These are phyloP conservation scores for Drosophila buzzatii DNA, from an alignment of 2,888 invertebrate species.

Conservation along the genomic window DNA sequence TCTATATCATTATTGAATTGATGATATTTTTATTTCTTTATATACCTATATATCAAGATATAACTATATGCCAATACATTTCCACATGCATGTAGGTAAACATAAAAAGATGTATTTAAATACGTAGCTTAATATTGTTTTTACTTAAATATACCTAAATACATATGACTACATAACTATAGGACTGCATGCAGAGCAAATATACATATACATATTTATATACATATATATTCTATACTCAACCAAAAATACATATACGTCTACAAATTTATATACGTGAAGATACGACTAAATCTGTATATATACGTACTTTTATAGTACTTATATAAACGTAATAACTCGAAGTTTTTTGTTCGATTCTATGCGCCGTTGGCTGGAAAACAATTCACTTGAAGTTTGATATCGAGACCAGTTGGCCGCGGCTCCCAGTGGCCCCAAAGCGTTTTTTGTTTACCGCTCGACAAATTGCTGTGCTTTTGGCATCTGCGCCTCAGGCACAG, in stretches of 20 bases:
- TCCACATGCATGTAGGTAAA: too few species aligned
- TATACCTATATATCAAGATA: too few species aligned
- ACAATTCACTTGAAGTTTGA: slow-evolving; percentile 44
- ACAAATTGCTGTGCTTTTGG: slow-evolving; percentile 79
- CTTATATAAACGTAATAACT: slow-evolving; percentile 28
- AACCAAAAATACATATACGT: neutral
- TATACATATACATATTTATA: neutral
- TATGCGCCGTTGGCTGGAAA: slow-evolving; percentile 13
- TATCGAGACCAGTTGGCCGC: slow-evolving; percentile 39
- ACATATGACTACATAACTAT: neutral
- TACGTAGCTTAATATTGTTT: too few species aligned
- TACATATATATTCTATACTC: neutral
- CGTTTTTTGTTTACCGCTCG: slow-evolving; percentile 73
- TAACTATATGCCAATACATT: too few species aligned
- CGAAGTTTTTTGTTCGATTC: slow-evolving; percentile 42
- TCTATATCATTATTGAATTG: neutral
- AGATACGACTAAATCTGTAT: neutral
- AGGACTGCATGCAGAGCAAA: too few species aligned
- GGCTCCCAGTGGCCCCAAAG: slow-evolving; percentile 43
- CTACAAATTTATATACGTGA: neutral
- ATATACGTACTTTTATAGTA: neutral
- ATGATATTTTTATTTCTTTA: neutral
- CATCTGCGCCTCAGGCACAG: slow-evolving; percentile 67
- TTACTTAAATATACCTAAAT: neutral
- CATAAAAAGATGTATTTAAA: too few species aligned